These are phyloP conservation scores for Acrocera orbiculus DNA, from an alignment of 2,888 invertebrate species.

Conservation along the genomic window DNA sequence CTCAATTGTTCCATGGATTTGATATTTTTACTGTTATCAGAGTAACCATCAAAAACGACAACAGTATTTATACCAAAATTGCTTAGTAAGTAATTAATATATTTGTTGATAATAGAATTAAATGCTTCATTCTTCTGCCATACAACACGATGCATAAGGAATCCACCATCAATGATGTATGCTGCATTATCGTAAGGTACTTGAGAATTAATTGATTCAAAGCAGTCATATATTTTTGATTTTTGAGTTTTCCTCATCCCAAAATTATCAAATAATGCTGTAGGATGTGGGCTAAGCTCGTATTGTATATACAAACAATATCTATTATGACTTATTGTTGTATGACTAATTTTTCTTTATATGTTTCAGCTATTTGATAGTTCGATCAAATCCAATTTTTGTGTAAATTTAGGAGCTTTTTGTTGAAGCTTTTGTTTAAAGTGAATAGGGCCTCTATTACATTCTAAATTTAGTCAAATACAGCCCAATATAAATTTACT, in stretches of 20 bases:
- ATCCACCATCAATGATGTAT: slow-evolving; percentile 13
- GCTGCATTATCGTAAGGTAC: slow-evolving; percentile 3
- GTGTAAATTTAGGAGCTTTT: no score
- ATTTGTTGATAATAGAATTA: slow-evolving; percentile 14
- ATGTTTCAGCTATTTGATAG: no score
- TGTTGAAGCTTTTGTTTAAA: no score
- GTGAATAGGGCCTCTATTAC: no score
- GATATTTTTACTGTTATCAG: no score
- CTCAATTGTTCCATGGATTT: no score
- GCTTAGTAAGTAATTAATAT: slow-evolving; percentile 15
- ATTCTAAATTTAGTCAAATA: no score
- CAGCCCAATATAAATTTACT: no score
- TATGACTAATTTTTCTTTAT: no score
- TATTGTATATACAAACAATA: slow-evolving; percentile 12
- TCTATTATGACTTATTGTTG: no score
- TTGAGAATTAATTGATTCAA: slow-evolving; percentile 1
- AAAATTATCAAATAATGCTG: slow-evolving; percentile 11
- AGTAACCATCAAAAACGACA: slow-evolving; percentile 16
- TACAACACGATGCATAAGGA: slow-evolving; percentile 13
- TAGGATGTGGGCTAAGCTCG: slow-evolving; percentile 12
- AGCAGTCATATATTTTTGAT: slow-evolving; percentile 6
- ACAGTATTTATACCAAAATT: slow-evolving; percentile 13
- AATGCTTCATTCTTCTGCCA: slow-evolving; percentile 13
- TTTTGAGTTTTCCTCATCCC: slow-evolving; percentile 14
- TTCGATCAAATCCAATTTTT: no score